These are phyloP conservation scores for Agonopterix alstromeriana DNA, from an alignment of 2,888 invertebrate species.

Conservation along the genomic window DNA sequence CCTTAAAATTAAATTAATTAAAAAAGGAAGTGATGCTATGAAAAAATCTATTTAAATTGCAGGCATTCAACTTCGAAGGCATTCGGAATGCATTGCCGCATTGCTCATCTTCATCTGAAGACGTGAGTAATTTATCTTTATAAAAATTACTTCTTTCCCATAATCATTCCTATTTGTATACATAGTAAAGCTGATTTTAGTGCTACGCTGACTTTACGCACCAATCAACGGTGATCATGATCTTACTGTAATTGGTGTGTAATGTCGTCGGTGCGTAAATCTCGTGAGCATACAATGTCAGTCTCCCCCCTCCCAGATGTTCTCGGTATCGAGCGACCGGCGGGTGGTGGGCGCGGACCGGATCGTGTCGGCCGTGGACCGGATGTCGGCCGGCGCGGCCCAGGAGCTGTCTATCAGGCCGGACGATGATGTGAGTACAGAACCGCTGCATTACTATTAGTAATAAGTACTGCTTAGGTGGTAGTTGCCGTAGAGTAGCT, in stretches of 20 bases:
- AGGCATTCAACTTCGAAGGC: conserved; percentile 37
- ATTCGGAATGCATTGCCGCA: conserved; percentile 31
- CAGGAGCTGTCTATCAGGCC: conserved; percentile 23
- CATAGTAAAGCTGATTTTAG: too few relatives aligned
- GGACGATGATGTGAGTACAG: conserved; percentile 39
- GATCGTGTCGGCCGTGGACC: neutral
- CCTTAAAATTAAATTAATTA: too few relatives aligned
- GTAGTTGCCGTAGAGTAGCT: too few relatives aligned
- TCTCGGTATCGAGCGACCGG: conserved; percentile 26
- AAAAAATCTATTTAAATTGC: conserved; percentile 3
- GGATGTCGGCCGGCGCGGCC: conserved; percentile 16
- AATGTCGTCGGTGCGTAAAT: too few relatives aligned
- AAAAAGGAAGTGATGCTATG: too few relatives aligned
- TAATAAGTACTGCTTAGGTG: too few relatives aligned
- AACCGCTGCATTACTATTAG: neutral
- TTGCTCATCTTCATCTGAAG: conserved; percentile 20
- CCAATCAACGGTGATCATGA: too few relatives aligned
- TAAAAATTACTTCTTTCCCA: too few relatives aligned
- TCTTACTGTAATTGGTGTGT: too few relatives aligned
- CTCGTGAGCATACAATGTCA: neutral
- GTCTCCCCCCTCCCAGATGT: conserved; percentile 17
- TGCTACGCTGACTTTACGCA: too few relatives aligned
- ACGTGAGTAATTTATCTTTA: conserved; percentile 18
- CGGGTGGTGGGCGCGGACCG: conserved; percentile 32
- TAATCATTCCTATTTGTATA: too few relatives aligned